Conservation (phyloP, 2,888 invertebrate genomes). For the Cantharis lateralis region DNA sequence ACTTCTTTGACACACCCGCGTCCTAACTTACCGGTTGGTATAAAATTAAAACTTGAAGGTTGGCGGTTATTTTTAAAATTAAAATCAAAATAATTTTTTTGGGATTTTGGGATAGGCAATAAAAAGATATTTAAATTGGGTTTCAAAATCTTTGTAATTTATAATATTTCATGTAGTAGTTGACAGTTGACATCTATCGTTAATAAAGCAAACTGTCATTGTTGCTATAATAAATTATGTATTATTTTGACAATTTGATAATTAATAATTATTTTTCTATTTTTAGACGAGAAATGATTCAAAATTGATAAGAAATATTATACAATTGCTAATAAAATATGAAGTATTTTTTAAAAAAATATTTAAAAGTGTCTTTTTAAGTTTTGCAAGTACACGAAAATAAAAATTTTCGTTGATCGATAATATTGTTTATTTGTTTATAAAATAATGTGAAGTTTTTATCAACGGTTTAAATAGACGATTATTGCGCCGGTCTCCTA, state of each 20-base stretch:
- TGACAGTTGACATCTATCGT: background rate
- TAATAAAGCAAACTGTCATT: background rate
- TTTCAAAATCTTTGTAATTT: background rate
- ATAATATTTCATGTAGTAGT: background rate
- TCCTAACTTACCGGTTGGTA: background rate
- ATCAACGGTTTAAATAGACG: background rate
- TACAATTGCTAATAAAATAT: too few relatives aligned
- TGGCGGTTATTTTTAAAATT: background rate
- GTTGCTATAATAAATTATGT: background rate
- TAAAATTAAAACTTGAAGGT: background rate
- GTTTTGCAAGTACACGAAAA: background rate
- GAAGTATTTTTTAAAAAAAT: background rate
- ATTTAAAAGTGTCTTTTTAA: background rate
- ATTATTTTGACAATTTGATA: background rate
- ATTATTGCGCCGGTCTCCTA: slow-evolving; percentile 25
- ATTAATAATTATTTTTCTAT: background rate
- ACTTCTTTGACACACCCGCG: background rate
- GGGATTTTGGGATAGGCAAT: background rate
- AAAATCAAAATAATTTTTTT: background rate
- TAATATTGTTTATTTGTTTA: background rate
- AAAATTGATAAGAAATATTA: background rate
- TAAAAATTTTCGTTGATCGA: background rate
- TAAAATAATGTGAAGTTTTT: background rate
- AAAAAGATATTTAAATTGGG: background rate
- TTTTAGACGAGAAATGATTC: background rate